phyloP scores from a whole-genome alignment of 2,113 vertebrate species.

The Himantopus leucocephalus region DNA sequence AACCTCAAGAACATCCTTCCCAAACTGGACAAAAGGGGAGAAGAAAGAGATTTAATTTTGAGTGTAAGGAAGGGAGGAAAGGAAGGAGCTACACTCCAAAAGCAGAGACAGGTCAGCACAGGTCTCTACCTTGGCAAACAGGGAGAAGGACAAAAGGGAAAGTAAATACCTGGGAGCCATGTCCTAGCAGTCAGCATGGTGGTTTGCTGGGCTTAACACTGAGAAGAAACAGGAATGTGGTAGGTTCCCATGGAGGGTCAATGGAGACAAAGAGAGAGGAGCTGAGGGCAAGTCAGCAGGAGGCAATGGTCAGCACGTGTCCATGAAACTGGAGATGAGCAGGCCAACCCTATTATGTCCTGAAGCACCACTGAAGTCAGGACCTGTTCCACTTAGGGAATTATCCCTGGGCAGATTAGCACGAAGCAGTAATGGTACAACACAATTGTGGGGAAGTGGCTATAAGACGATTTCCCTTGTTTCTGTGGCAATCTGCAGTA shows the following conservation, averaged over 20 bases:
- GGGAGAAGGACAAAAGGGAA: neutral
- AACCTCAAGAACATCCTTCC: neutral
- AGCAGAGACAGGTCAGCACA: neutral
- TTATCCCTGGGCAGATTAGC: neutral
- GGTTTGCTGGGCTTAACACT: neutral
- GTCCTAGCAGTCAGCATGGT: neutral
- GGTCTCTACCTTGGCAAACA: neutral
- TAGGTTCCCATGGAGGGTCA: neutral
- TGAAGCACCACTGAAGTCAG: neutral
- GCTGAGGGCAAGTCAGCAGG: neutral
- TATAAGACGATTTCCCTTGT: neutral
- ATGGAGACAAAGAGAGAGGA: neutral
- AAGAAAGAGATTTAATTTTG: neutral
- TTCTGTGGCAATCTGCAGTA: neutral
- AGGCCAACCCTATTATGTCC: neutral
- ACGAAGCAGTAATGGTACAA: neutral
- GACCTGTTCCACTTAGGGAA: neutral
- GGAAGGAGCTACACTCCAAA: neutral
- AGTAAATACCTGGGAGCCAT: neutral
- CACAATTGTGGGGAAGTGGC: neutral
- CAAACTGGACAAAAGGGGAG: neutral
- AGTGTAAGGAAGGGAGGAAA: neutral
- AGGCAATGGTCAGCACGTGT: neutral
- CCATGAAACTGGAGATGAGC: neutral
- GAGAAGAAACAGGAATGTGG: neutral